phyloP scores from a whole-genome alignment of 2,888 invertebrate species.

The Ophonus ardosiacus region DNA sequence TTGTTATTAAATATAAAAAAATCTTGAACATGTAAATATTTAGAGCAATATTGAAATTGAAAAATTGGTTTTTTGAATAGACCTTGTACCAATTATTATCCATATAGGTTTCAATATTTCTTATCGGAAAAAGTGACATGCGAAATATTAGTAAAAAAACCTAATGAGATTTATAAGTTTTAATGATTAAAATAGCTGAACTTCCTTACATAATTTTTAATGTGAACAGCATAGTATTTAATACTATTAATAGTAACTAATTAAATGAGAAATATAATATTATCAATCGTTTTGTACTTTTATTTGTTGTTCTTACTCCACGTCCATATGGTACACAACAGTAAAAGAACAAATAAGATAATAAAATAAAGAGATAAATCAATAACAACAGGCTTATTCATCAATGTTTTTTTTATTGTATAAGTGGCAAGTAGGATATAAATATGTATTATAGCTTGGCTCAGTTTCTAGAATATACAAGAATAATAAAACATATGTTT shows the following conservation, averaged over 20 bases:
- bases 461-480: neutral
- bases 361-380: conserved; percentile 17
- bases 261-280: conserved; percentile 1
- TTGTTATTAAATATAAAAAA: conserved; percentile 2
- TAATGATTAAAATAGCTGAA: neutral
- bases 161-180: neutral
- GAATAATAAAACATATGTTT: neutral
- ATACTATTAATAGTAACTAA: conserved; percentile 32
- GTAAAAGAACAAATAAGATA: conserved; percentile 12
- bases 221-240: neutral
- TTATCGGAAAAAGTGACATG: conserved; percentile 1
- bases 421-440: neutral
- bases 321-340: conserved; percentile 17
- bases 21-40: neutral
- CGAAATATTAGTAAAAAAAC: conserved; percentile 6
- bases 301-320: conserved; percentile 8
- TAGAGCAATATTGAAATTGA: neutral
- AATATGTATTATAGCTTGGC: neutral
- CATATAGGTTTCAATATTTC: conserved; percentile 1
- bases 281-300: neutral
- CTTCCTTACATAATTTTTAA: neutral
- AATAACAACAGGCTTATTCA: conserved; percentile 22
- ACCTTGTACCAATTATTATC: conserved; percentile 11
- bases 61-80: neutral
- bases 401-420: conserved; percentile 7